Evolutionary conservation across 2,113 vertebrate species (phyloP).

Genomic region (Nyctibius bracteatus): DNA sequence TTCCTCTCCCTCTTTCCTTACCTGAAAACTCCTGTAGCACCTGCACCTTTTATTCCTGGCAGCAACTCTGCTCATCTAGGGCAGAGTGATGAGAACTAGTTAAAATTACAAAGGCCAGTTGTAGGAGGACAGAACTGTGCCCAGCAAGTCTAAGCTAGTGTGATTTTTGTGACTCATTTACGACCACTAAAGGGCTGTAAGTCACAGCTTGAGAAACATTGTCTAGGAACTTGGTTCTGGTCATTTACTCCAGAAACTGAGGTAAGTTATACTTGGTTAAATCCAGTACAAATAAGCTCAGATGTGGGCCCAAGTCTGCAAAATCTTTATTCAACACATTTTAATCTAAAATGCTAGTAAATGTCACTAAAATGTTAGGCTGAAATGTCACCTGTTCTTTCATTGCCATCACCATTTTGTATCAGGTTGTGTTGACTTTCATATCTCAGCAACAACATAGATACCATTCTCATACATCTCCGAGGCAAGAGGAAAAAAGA

Average conservation of each 20-base stretch:
- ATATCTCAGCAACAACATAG: not conserved
- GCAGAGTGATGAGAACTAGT: not conserved
- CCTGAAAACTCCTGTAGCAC: not conserved
- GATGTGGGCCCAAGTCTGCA: not conserved
- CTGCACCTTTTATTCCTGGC: not conserved
- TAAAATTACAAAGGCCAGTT: not conserved
- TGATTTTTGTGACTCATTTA: not conserved
- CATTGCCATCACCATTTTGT: not conserved
- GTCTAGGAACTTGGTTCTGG: rapidly evolving
- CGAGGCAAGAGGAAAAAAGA: not conserved
- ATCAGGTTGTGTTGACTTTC: not conserved
- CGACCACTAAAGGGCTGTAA: not conserved
- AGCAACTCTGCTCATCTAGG: not conserved
- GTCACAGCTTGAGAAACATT: not conserved
- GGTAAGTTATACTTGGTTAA: not conserved
- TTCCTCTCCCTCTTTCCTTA: not conserved
- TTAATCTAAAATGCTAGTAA: not conserved
- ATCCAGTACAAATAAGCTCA: not conserved
- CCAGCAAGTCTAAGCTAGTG: not conserved
- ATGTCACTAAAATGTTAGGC: not conserved
- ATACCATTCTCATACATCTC: not conserved
- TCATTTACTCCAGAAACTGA: not conserved
- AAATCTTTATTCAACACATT: not conserved
- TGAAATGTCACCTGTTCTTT: slow-evolving; percentile 21
- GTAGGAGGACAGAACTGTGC: not conserved